Evolutionary conservation across 2,797 vertebrate genomes (phyloP), one percentile per base, ranked within the genome.

Genomic region (Acridotheres tristis): DNA sequence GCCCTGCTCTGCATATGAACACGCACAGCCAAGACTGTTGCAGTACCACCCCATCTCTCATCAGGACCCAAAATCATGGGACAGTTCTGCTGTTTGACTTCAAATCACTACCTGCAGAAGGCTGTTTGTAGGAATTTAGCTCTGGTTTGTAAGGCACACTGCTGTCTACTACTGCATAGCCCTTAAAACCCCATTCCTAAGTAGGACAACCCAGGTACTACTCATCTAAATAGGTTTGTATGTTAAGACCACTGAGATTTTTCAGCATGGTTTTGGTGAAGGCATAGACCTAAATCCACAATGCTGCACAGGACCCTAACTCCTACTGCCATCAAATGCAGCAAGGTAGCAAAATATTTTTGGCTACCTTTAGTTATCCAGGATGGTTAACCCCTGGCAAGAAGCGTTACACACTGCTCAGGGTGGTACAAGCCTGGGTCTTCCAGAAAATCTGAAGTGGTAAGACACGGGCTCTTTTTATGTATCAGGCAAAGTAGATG

Each of bases 231-330:
- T 88, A 86, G 91, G 88, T 94, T 94, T 96, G 53, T 90, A 26
- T 90, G 88, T 74, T 97, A 95, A 82, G 77, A 63, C 83, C 89
- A 67, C 71, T 58, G 94, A 97, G 95, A 93, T 78, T 95, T 94
- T 76, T 67, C 63, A 34, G 47, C 0, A 0, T n/a, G 62, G 21
- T 51, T 89, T 77, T 55, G 38, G 65, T 80, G 54, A 92, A 81
- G 34, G 48, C 4, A 2, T 11, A 90, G 78, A 88, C 65, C 65
- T n/a, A 54, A 72, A 91, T 68, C 30, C 61, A 74, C 55, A 83
- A 38, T 62, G 36, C 43, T 62, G 54, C 1, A 3, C 43, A 69
- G 51, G 16, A 88, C 38, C 27, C 14, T 23, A 81, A 63, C 30
- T 85, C 30, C 34, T 17, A 26, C 6, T 22, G 38, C 54, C 62